These are phyloP conservation scores for Caenorhabditis inopinata DNA, from an alignment of 1,140 invertebrate species.

Conservation along the genomic window DNA sequence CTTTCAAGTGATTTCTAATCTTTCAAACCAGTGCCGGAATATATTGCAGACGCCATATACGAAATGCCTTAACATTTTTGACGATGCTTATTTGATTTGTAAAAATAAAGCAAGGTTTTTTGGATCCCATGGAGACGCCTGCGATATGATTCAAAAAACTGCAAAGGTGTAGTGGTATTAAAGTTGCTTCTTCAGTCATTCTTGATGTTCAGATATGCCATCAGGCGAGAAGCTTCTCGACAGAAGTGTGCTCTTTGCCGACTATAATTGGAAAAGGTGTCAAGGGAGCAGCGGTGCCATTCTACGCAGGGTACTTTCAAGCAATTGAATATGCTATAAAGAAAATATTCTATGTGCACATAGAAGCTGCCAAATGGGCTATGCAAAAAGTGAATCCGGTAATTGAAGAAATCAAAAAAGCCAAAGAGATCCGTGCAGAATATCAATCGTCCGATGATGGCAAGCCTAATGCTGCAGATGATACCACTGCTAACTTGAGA, in stretches of 20 bases:
- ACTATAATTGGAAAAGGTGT: conserved; percentile 24
- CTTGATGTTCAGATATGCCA: conserved; percentile 3
- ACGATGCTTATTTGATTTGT: conserved; percentile 31
- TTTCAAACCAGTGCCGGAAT: conserved; percentile 25
- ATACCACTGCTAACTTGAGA: conserved; percentile 14
- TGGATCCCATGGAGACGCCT: neutral
- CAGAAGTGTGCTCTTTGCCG: neutral
- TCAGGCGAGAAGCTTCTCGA: neutral
- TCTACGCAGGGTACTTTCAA: neutral
- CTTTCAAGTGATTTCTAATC: neutral
- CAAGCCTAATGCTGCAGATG: conserved; percentile 8
- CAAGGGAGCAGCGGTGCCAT: conserved; percentile 31
- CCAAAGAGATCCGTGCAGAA: conserved; percentile 6
- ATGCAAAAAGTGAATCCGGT: conserved; percentile 1
- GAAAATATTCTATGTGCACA: neutral
- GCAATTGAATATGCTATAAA: neutral
- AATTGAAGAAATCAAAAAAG: neutral
- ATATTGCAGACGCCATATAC: conserved; percentile 19
- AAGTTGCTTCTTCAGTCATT: neutral
- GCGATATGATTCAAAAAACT: conserved; percentile 7
- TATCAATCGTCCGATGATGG: conserved; percentile 18
- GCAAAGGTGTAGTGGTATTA: neutral
- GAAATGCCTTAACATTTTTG: conserved; percentile 29
- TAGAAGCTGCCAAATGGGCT: conserved; percentile 12
- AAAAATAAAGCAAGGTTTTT: conserved; percentile 9